Evolutionary conservation across 2,888 invertebrate species (phyloP), one percentile per base, ranked within the genome.

Genomic region (Pseudeuparius sepicola): DNA sequence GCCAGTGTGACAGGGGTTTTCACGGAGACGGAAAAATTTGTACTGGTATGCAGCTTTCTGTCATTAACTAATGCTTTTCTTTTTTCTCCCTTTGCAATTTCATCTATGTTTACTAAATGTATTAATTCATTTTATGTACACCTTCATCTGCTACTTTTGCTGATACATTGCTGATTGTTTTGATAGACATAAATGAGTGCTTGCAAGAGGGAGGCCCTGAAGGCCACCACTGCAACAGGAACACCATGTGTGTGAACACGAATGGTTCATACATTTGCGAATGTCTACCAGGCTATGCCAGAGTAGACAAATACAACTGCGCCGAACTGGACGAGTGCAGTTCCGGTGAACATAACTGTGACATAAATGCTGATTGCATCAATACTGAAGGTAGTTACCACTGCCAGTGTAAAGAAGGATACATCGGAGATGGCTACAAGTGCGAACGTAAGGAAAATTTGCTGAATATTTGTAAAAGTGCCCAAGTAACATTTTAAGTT

Each of bases 181-280:
- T n/a, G n/a, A n/a, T 64, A 87, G 88, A 89, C 66, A 76, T 87
- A 46, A 80, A 90, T 61, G 89, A 90, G 66, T 90, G 89, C 61
- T 71, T 74, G 54, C 72, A 75, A 51, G 74, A 78, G 46, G 87
- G 84, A 30, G 83, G 79, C 10, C 67, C 75, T 32, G 75, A 78
- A 53, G 85, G 87, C 12, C 85, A 88, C 62, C 85, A 88, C 64
- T 89, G 89, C 61, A 78, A 83, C 60, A 74, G 75, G 45, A 84
- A 87, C 67, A 86, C 87, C 36, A 70, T 70, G 44, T 90, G 89
- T 61, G 75, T 85, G 45, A 89, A 89, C 66, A 79, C 79, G 25
- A 67, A 75, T 35, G 88, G 89, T 39, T 76, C 81, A 44, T 89
- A 88, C 64, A 71, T 75, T 44, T 90, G 89, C 65, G 78, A 84